phyloP scores from a whole-genome alignment of 2,888 invertebrate species.

The Gisinianus flammeolus region DNA sequence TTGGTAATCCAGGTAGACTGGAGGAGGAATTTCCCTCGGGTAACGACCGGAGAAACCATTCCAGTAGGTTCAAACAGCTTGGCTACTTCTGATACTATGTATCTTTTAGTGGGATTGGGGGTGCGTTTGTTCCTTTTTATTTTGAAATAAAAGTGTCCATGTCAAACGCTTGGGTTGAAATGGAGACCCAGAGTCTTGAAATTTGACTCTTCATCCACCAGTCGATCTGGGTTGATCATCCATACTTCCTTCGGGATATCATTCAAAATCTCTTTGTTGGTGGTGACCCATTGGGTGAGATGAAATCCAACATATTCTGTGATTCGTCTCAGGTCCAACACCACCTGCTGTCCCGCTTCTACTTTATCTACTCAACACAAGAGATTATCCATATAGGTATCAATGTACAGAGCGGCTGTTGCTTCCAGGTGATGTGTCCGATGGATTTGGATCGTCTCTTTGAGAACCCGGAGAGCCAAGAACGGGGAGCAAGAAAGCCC shows the following conservation, averaged over 20 bases:
- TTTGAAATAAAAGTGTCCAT: slow-evolving; percentile 23
- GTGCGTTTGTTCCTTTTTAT: background rate
- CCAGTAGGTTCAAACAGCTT: slow-evolving; percentile 41
- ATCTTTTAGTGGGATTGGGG: slow-evolving; percentile 18
- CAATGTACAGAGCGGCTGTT: too few species aligned
- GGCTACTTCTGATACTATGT: too few species aligned
- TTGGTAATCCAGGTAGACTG: background rate
- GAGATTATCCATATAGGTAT: too few species aligned
- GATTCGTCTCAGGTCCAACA: too few species aligned
- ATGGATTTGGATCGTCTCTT: too few species aligned
- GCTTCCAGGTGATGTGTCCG: too few species aligned
- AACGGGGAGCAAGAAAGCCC: slow-evolving; percentile 52
- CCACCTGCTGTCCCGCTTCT: too few species aligned
- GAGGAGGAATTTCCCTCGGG: background rate
- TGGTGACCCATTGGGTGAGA: slow-evolving; percentile 58
- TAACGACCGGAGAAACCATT: slow-evolving; percentile 33
- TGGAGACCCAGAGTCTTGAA: slow-evolving; percentile 40
- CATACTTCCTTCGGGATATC: slow-evolving; percentile 5
- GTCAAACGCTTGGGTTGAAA: slow-evolving; percentile 25
- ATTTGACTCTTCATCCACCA: background rate
- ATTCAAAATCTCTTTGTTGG: slow-evolving; percentile 29
- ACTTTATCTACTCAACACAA: too few species aligned
- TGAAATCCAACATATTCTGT: too few species aligned
- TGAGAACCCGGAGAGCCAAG: slow-evolving; percentile 57
- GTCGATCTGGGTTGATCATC: background rate